Evolutionary conservation across 92 coral and sea anemone species (phyloP).

Genomic region (Epizoanthus scotinus): DNA sequence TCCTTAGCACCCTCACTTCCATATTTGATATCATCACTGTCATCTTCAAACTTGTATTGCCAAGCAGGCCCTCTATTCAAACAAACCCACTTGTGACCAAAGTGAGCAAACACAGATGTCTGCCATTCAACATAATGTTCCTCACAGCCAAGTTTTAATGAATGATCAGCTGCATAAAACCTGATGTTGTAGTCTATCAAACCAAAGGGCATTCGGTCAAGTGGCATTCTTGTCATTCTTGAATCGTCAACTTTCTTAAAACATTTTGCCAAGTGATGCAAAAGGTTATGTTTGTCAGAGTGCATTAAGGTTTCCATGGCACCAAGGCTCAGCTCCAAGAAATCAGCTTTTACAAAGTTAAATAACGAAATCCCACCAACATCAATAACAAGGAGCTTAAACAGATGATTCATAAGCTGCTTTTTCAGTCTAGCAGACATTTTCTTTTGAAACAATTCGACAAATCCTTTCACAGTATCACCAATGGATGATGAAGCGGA

Average conservation of each 20-base stretch:
- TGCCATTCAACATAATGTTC: slow-evolving; percentile 58
- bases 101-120: slow-evolving; percentile 66
- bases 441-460: neutral
- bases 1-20: too few species aligned
- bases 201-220: slow-evolving; percentile 71
- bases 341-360: slow-evolving; percentile 33
- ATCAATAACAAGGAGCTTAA: neutral
- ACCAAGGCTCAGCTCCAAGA: slow-evolving; percentile 20
- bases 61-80: slow-evolving; percentile 67
- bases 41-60: slow-evolving; percentile 52
- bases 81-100: slow-evolving; percentile 68
- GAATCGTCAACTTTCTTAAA: slow-evolving; percentile 24
- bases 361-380: slow-evolving; percentile 11
- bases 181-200: slow-evolving; percentile 57
- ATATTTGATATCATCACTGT: neutral
- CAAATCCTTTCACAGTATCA: slow-evolving; percentile 12
- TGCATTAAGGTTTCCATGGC: slow-evolving; percentile 37
- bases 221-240: slow-evolving; percentile 51
- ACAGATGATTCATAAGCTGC: too few species aligned
- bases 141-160: slow-evolving; percentile 54
- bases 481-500: neutral
- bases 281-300: slow-evolving; percentile 36
- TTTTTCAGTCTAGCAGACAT: slow-evolving; percentile 22
- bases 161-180: slow-evolving; percentile 39
- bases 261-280: slow-evolving; percentile 38